Base-by-base conservation (phyloP, 1,140 invertebrate genomes). In the Ips typographus region DNA sequence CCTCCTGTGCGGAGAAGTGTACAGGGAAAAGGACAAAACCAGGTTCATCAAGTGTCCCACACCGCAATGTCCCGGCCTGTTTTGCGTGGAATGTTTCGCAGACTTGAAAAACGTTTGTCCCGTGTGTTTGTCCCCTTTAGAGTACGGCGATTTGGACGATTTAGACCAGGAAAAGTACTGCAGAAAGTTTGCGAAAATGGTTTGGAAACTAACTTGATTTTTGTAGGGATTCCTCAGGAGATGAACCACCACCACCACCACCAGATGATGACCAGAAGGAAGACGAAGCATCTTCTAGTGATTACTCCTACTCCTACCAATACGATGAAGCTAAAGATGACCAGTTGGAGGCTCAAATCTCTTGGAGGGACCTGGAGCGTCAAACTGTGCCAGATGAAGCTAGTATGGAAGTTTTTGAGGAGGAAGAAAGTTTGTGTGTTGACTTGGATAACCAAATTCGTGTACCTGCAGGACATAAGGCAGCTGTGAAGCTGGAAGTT, bases 101-200 rank as follows among this genome's bases (percentile, higher is more conserved):
- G 90, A 92, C 71, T 82, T 94, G 1, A 84, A 89, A 37, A 87
- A 90, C 72, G 71, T 87, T 0, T 95, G 93, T 73, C 89, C 90
- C 0, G 83, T 93, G 4, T 95, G 93, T 72, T 80, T 86, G 62
- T 84, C 85, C 0, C 90, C 90, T 0, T 80, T 87, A 1, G 89
- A 93, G 22, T 93, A 93, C 74, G 90, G 88, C 4, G 90, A 91
- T 73, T 71, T 86, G 0, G 89, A 88, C 36, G 91, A 92, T 66
- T 77, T 90, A 1, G 92, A 90, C 69, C 87, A 94, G 74, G 91
- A 93, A 79, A 85, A 77, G 90, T 91, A 80, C 80, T 22, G 22
- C 22, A 22, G 22, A 22, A 22, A 22, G 22, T 22, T 22, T 40
- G 4, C 6, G 37, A 39, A 59, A 40, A 43, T 42, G n/a, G 44